A percentile compares a stretch with the other conserved stretches of the same genome.
phyloP scores from a whole-genome alignment of 1,140 invertebrate genomes.

The Drosophila navojoa region DNA sequence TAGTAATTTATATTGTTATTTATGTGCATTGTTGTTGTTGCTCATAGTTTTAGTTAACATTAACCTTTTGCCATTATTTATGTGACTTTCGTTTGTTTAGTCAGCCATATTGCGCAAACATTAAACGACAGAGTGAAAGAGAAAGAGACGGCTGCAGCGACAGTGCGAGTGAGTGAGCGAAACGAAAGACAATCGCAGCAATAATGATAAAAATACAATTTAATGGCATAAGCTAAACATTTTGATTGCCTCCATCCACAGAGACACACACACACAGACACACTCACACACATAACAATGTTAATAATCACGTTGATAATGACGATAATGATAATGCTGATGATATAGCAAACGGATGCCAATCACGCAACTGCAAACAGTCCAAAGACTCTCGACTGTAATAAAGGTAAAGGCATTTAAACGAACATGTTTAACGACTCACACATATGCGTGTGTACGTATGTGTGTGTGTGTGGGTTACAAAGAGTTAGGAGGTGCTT shows the following conservation, averaged over 20 bases:
- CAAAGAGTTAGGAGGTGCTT: background rate
- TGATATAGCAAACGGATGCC: slow-evolving; percentile 26
- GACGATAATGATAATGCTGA: slow-evolving; percentile 9
- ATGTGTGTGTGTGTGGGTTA: background rate
- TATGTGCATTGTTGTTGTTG: slow-evolving; percentile 47
- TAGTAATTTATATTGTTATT: slow-evolving; percentile 36
- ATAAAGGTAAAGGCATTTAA: slow-evolving; percentile 4
- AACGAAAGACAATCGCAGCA: slow-evolving; percentile 9
- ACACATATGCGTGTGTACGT: background rate
- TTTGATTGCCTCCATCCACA: slow-evolving; percentile 49
- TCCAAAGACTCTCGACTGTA: background rate
- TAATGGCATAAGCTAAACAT: slow-evolving; percentile 62
- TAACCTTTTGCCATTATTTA: slow-evolving; percentile 27
- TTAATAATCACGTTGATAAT: slow-evolving; percentile 17
- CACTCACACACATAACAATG: slow-evolving; percentile 7
- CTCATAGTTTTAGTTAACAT: slow-evolving; percentile 15
- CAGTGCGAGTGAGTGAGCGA: background rate
- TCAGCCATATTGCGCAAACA: slow-evolving; percentile 18
- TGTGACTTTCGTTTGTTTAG: slow-evolving; percentile 58
- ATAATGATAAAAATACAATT: slow-evolving; percentile 57
- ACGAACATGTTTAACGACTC: slow-evolving; percentile 18
- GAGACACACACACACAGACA: no score
- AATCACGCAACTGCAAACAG: slow-evolving; percentile 28
- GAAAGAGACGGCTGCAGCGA: background rate
- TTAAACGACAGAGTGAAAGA: background rate